Percentiles rank a stretch among this genome's conserved stretches.
These are phyloP conservation scores for Luperina testacea DNA, from an alignment of 2,888 invertebrate species.

Conservation along the genomic window DNA sequence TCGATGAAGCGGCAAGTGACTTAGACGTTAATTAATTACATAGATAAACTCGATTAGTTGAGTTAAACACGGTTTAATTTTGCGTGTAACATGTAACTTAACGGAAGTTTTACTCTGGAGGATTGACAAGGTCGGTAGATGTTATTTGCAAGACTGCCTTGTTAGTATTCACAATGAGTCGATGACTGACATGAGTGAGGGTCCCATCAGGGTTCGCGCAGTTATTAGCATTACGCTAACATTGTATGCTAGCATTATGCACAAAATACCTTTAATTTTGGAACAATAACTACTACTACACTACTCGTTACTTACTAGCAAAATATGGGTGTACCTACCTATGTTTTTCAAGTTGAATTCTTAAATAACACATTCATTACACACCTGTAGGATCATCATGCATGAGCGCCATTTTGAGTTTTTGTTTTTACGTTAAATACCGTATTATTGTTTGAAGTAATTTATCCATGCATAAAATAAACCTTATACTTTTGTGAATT, in stretches of 20 bases:
- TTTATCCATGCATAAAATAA: too few species aligned
- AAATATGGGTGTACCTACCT: not conserved
- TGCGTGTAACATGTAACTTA: constrained; percentile 54
- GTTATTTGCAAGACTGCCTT: not conserved
- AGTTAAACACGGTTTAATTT: constrained; percentile 58
- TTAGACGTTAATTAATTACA: constrained; percentile 56
- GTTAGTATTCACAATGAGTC: not conserved
- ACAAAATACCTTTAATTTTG: not conserved
- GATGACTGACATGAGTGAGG: not conserved
- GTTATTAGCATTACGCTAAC: not conserved
- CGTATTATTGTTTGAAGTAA: too few species aligned
- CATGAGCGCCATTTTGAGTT: too few species aligned
- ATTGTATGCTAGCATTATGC: too few species aligned
- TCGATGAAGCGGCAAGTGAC: constrained; percentile 49
- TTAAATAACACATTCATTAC: too few species aligned
- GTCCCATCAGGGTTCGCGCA: not conserved
- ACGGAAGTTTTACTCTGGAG: constrained; percentile 32
- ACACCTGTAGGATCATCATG: too few species aligned
- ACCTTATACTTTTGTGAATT: too few species aligned
- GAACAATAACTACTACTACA: not conserved
- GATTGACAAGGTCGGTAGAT: not conserved
- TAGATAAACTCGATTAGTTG: constrained; percentile 56
- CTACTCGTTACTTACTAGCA: not conserved
- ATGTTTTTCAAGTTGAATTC: not conserved
- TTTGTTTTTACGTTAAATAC: too few species aligned